These are phyloP conservation scores for Philaethria dido DNA, from an alignment of 2,888 invertebrate species.

Conservation along the genomic window DNA sequence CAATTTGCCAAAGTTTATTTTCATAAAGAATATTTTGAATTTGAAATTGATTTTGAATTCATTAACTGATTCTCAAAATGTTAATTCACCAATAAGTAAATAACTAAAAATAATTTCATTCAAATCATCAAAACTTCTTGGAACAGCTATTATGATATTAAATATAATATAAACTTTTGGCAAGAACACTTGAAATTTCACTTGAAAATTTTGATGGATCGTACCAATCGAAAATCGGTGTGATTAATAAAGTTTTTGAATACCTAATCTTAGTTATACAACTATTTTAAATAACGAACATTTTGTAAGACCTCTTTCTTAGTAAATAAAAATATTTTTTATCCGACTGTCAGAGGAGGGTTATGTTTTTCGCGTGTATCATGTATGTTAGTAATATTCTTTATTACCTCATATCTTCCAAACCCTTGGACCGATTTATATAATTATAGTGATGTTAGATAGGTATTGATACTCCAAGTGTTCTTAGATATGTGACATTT, in stretches of 20 bases:
- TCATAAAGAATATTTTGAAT: background rate
- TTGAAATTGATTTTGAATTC: background rate
- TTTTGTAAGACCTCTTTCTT: too few species aligned
- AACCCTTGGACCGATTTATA: too few species aligned
- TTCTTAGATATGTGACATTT: too few species aligned
- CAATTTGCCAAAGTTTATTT: too few species aligned
- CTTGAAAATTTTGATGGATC: slow-evolving; percentile 21
- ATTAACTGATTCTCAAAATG: background rate
- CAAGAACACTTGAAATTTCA: slow-evolving; percentile 25
- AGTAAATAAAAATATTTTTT: too few species aligned
- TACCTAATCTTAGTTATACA: slow-evolving; percentile 16
- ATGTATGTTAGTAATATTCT: too few species aligned
- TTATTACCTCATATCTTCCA: too few species aligned
- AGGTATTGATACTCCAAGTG: too few species aligned
- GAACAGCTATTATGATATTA: slow-evolving; percentile 15
- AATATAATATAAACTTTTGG: slow-evolving; percentile 26
- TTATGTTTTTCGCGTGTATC: too few species aligned
- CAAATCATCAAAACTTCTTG: background rate
- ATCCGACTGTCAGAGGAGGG: too few species aligned
- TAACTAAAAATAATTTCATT: background rate
- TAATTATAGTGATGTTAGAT: too few species aligned
- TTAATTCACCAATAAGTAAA: slow-evolving; percentile 8
- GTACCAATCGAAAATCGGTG: slow-evolving; percentile 16
- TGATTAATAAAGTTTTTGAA: slow-evolving; percentile 38
- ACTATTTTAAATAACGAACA: slow-evolving; percentile 21